phyloP scores from a whole-genome alignment of 2,888 invertebrate species.

The Sclerodermus sp. region DNA sequence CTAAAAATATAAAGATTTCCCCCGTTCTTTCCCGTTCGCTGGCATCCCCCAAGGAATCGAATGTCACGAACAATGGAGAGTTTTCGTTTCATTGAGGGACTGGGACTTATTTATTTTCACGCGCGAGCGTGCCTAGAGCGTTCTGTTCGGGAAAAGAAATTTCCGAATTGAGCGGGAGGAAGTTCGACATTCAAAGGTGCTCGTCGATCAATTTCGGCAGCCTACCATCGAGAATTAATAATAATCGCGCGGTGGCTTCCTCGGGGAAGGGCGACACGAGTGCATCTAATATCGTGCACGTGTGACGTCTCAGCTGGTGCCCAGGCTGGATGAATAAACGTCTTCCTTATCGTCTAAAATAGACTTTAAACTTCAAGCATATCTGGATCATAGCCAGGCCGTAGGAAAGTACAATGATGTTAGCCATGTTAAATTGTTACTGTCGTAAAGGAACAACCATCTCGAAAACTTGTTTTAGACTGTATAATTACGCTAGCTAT shows the following conservation, averaged over 20 bases:
- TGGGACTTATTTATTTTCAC: no score
- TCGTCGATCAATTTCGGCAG: no score
- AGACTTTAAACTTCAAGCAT: slow-evolving; percentile 52
- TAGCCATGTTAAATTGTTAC: slow-evolving; percentile 41
- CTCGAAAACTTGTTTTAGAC: no score
- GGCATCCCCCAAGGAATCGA: no score
- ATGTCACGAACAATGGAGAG: no score
- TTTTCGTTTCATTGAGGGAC: no score
- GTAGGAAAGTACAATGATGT: slow-evolving; percentile 48
- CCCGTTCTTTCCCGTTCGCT: no score
- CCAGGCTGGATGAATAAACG: slow-evolving; percentile 53
- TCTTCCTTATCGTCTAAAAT: slow-evolving; percentile 57
- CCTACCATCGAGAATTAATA: slow-evolving; percentile 26
- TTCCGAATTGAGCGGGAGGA: neutral
- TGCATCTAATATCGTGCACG: slow-evolving; percentile 39
- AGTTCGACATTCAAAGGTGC: neutral
- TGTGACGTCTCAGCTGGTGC: slow-evolving; percentile 48
- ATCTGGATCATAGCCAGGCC: slow-evolving; percentile 53
- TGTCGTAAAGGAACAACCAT: slow-evolving; percentile 13
- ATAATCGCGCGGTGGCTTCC: slow-evolving; percentile 20
- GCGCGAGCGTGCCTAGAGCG: no score
- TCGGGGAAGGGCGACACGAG: slow-evolving; percentile 9
- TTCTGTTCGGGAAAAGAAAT: no score
- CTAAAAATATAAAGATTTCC: no score
- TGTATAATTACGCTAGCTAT: no score